phyloP scores from a whole-genome alignment of 1,140 invertebrate species.

The Cyrtorhinus lividipennis region DNA sequence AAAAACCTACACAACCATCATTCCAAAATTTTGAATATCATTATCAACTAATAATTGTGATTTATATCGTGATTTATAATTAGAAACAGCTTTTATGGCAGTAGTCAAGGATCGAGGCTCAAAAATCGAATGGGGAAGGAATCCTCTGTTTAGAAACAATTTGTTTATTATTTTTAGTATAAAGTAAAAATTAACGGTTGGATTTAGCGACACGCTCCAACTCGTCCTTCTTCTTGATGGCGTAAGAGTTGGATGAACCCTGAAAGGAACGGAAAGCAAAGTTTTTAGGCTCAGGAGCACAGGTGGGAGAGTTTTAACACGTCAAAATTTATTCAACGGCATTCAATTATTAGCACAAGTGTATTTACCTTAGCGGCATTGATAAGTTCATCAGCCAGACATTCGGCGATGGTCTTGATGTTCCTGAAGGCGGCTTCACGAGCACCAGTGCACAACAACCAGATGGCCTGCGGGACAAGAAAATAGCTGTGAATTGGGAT shows the following conservation, averaged over 20 bases:
- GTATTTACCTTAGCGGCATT: slow-evolving; percentile 85
- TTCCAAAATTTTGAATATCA: no score
- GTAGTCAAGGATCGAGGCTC: no score
- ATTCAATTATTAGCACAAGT: not conserved
- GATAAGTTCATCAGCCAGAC: slow-evolving; percentile 98
- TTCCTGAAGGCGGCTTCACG: slow-evolving; percentile 98
- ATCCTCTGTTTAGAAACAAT: not conserved
- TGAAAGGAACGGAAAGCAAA: slow-evolving; percentile 36
- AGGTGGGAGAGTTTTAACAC: no score
- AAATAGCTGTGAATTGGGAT: no score
- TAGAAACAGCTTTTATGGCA: no score
- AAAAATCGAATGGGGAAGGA: no score
- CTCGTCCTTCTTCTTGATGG: slow-evolving; percentile 99
- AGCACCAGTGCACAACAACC: slow-evolving; percentile 95
- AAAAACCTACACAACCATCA: no score
- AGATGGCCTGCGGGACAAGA: slow-evolving; percentile 57
- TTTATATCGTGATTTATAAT: no score
- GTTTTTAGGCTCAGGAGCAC: no score
- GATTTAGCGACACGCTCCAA: slow-evolving; percentile 99
- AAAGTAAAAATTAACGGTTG: slow-evolving; percentile 75
- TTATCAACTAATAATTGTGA: no score
- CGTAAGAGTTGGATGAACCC: slow-evolving; percentile 98
- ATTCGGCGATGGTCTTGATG: slow-evolving; percentile 99
- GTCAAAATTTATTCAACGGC: no score
- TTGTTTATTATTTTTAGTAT: not conserved